A percentile compares a stretch with the other conserved stretches of the same genome.
Conservation (phyloP, 2,888 invertebrate genomes). For the Drosophila kambysellisi region DNA sequence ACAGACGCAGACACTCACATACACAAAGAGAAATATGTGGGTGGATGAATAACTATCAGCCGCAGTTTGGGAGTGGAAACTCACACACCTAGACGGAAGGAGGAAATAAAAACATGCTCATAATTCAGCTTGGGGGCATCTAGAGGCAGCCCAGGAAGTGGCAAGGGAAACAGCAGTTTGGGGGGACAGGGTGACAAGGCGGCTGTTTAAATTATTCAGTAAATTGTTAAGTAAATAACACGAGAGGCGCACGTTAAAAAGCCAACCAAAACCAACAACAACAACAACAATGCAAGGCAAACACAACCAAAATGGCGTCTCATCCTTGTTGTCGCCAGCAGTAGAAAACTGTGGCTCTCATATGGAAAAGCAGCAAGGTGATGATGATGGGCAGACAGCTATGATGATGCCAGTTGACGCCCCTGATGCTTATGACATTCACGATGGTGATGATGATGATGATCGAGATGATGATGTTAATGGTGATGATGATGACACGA, state of each 20-base stretch:
- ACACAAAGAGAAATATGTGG: conserved; percentile 35
- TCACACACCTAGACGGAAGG: conserved; percentile 26
- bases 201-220: conserved; percentile 78
- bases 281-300: conserved; percentile 27
- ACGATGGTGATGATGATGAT: conserved; percentile 26
- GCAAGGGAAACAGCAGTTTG: conserved; percentile 18
- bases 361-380: conserved; percentile 40
- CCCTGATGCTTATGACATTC: conserved; percentile 13
- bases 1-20: conserved; percentile 46
- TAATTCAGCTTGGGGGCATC: conserved; percentile 51
- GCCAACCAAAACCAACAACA: conserved; percentile 48
- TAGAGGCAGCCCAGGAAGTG: conserved; percentile 49
- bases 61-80: conserved; percentile 19
- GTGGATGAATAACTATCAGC: conserved; percentile 60
- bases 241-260: conserved; percentile 67
- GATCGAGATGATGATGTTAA: conserved; percentile 21
- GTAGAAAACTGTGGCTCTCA: conserved; percentile 29
- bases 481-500: conserved; percentile 51
- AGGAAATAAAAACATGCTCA: conserved; percentile 55
- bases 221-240: conserved; percentile 82
- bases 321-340: conserved; percentile 29
- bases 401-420: conserved; percentile 21
- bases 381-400: conserved; percentile 41
- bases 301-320: conserved; percentile 41
- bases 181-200: background rate